Evolutionary conservation across 2,797 vertebrate species (phyloP).

Genomic region (Parauchenoglanis punctatus): DNA sequence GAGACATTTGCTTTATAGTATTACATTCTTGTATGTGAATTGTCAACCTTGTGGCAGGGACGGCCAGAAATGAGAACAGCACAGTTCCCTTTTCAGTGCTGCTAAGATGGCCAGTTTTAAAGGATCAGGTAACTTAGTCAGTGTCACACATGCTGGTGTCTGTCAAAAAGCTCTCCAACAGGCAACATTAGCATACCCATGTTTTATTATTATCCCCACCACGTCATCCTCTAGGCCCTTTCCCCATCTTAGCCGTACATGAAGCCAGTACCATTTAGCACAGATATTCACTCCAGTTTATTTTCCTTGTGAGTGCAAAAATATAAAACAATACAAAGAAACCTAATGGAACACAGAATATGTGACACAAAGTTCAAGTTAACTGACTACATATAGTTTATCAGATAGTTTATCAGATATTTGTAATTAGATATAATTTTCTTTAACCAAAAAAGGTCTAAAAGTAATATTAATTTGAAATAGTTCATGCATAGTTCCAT

Average conservation of each 20-base stretch:
- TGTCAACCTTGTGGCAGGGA: slow-evolving; percentile 75
- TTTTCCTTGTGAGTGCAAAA: background rate
- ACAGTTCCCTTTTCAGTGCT: slow-evolving; percentile 79
- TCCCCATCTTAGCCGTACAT: slow-evolving; percentile 50
- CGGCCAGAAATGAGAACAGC: slow-evolving; percentile 77
- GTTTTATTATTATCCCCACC: slow-evolving; percentile 77
- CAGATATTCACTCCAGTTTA: background rate
- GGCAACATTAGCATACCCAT: slow-evolving; percentile 80
- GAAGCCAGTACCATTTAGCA: slow-evolving; percentile 35
- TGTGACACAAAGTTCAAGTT: background rate
- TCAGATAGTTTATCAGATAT: background rate
- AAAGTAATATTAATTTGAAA: background rate
- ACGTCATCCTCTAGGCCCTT: slow-evolving; percentile 53
- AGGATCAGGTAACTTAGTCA: slow-evolving; percentile 84
- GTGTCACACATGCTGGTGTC: slow-evolving; percentile 90
- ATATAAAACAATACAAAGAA: background rate
- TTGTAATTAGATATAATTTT: background rate
- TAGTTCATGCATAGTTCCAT: background rate
- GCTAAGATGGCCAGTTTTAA: slow-evolving; percentile 79
- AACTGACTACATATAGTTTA: background rate
- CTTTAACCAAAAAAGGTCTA: too few relatives aligned
- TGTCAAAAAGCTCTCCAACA: slow-evolving; percentile 88
- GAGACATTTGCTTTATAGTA: background rate
- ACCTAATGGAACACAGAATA: background rate
- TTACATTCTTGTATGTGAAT: slow-evolving; percentile 59